Evolutionary conservation across 2,797 vertebrate genomes (phyloP).

Genomic region (Fratercula arctica): DNA sequence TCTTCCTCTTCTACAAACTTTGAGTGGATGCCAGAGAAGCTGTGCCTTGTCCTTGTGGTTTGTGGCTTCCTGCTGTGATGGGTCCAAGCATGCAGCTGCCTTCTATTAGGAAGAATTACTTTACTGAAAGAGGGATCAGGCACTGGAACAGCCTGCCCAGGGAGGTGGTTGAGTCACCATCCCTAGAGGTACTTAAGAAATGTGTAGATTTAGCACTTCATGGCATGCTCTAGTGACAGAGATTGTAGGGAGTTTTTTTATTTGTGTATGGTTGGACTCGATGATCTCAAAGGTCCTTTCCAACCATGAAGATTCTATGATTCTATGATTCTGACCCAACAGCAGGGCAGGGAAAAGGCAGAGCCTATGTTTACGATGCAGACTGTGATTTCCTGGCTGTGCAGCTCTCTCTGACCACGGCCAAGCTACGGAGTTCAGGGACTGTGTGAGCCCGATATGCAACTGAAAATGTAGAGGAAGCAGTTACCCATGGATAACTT

Average conservation of each 20-base stretch:
- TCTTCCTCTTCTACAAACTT: neutral
- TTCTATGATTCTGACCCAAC: neutral
- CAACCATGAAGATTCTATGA: too few relatives aligned
- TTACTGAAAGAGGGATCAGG: too few relatives aligned
- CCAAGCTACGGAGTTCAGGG: neutral
- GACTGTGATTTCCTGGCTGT: neutral
- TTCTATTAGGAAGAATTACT: neutral
- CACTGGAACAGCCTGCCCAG: too few relatives aligned
- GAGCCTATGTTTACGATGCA: neutral
- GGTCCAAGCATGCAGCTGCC: neutral
- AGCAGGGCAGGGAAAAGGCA: neutral
- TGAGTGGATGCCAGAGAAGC: neutral
- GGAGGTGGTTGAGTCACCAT: too few relatives aligned
- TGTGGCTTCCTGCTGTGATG: neutral
- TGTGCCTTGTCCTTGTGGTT: neutral
- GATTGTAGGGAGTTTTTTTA: too few relatives aligned
- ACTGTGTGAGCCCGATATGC: neutral
- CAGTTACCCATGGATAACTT: neutral
- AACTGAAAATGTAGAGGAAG: neutral
- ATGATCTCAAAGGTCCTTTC: too few relatives aligned
- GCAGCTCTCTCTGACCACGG: neutral
- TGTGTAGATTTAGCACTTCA: too few relatives aligned
- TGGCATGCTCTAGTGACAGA: too few relatives aligned
- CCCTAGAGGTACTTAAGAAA: too few relatives aligned
- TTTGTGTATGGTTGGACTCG: too few relatives aligned